Base-by-base conservation (phyloP, 2,888 invertebrate species). In the Doris montereyensis region DNA sequence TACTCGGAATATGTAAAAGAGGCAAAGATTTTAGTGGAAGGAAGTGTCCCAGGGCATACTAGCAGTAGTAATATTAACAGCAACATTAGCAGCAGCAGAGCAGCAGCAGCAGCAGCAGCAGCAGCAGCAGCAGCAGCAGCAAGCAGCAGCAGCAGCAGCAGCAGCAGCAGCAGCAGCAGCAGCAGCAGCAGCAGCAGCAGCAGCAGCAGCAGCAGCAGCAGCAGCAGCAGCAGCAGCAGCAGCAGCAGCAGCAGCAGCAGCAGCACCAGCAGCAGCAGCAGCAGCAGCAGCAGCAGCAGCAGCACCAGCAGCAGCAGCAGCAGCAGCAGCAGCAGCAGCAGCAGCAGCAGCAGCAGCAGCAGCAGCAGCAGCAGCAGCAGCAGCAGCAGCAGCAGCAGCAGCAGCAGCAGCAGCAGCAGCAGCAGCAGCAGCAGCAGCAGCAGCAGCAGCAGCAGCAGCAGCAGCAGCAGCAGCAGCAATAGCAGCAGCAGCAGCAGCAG, bases 311-410 rank as follows among this genome's bases (percentile, higher is more conserved):
- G 24, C 24, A 70, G 21, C 35, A 17, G 28, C 30, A 72, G 17
- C 52, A 41, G 8, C 26, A 70, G 28, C 35, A 70, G 5, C 35
- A 70, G 13, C 35, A 70, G 13, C n/a, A 34, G 28, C n/a, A n/a
- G n/a, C n/a, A n/a, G n/a, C n/a, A n/a, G n/a, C n/a, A n/a, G n/a
- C n/a, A n/a, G n/a, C 34, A 70, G 70, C 34, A 70, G 70, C 34
- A 70, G 70, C 34, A 70, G 70, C 34, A 70, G 70, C 34, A 70
- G 70, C 34, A 70, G 70, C 34, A 30, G 70, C 28, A 70, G 34
- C 34, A 70, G 34, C 34, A 70, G n/a, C n/a, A n/a, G n/a, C n/a
- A n/a, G n/a, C n/a, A n/a, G n/a, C n/a, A n/a, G n/a, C n/a, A n/a
- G n/a, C n/a, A n/a, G n/a, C n/a, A n/a, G n/a, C n/a, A n/a, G n/a